phyloP scores from a whole-genome alignment of 1,140 invertebrate species.

The Microplitis mediator region DNA sequence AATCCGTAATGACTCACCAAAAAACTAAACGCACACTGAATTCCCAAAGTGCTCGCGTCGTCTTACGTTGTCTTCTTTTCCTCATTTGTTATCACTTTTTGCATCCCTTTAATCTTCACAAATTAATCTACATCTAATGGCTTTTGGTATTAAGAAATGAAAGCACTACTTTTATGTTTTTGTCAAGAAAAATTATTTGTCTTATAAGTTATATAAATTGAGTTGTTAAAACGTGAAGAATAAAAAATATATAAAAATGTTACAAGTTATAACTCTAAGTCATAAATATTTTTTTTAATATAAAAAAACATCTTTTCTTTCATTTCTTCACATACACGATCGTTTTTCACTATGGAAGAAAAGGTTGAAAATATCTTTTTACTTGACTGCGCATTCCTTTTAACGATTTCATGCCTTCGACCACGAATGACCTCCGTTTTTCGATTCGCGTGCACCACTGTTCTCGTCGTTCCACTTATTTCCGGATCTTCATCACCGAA shows the following conservation, averaged over 20 bases:
- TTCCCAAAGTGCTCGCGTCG: conserved; percentile 11
- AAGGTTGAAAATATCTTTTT: conserved; percentile 44
- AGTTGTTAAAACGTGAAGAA: background rate
- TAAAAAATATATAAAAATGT: background rate
- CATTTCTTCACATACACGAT: conserved; percentile 15
- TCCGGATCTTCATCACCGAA: conserved; percentile 37
- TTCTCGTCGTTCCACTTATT: conserved; percentile 39
- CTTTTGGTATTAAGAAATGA: background rate
- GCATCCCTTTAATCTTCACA: conserved; percentile 17
- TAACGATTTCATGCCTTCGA: conserved; percentile 51
- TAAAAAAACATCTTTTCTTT: conserved; percentile 12
- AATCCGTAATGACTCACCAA: conserved; percentile 31
- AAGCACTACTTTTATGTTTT: conserved; percentile 4
- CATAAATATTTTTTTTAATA: background rate
- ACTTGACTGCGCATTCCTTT: conserved; percentile 59
- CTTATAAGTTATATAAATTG: conserved; percentile 8
- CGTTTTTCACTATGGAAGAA: background rate
- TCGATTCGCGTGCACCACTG: conserved; percentile 44
- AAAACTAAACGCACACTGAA: conserved; percentile 25
- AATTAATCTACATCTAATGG: conserved; percentile 33
- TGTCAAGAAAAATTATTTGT: background rate
- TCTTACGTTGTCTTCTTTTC: background rate
- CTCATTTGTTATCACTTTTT: conserved; percentile 20
- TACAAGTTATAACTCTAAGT: background rate
- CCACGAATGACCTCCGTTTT: conserved; percentile 41